Evolutionary conservation across 2,797 vertebrate species (phyloP).

Genomic region (Enteromius treurensis): DNA sequence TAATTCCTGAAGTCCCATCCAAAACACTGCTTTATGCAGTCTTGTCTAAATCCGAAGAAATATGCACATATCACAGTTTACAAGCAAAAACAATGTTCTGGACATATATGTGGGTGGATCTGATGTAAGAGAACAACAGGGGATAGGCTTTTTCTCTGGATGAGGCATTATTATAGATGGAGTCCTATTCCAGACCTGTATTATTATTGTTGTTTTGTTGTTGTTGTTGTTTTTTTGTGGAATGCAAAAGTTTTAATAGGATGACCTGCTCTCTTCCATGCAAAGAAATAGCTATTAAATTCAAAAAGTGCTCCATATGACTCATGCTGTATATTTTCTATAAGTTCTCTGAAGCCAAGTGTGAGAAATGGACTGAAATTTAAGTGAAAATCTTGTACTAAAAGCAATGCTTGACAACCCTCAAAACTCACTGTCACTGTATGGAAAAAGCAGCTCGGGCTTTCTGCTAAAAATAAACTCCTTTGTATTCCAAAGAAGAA

Average conservation of each 20-base stretch:
- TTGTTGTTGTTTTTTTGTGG: no score
- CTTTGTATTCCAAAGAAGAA: background rate
- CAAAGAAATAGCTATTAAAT: background rate
- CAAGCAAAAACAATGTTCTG: background rate
- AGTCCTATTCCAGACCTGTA: background rate
- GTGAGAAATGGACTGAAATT: constrained; percentile 1
- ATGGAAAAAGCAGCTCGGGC: background rate
- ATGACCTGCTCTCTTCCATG: background rate
- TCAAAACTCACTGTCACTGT: background rate
- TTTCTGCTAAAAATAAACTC: background rate
- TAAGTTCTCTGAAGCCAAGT: background rate
- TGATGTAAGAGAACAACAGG: background rate
- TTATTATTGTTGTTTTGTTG: background rate
- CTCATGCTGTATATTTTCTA: background rate
- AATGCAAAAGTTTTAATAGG: background rate
- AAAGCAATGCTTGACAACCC: background rate
- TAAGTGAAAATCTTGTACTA: background rate
- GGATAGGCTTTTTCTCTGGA: background rate
- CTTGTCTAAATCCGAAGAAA: background rate
- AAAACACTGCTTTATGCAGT: background rate
- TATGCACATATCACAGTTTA: background rate
- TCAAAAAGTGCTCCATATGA: background rate
- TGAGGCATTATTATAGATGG: background rate
- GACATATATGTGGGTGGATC: background rate
- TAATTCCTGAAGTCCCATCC: background rate